Evolutionary conservation across 2,888 invertebrate genomes (phyloP), one percentile per base, ranked within the genome.

Genomic region (Coenonympha arcania): DNA sequence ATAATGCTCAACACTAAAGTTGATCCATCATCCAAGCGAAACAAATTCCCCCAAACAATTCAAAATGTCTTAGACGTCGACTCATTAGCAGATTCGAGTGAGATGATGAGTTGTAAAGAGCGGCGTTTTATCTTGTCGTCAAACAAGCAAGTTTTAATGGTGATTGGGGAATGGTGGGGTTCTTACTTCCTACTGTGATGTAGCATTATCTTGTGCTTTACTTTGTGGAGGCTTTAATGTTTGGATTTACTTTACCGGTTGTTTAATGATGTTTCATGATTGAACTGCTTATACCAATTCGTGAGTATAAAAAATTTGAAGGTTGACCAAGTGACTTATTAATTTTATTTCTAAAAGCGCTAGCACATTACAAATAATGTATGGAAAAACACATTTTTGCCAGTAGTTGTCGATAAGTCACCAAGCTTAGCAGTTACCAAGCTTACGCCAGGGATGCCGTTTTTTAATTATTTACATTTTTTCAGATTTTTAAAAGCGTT

Each of bases 91-190:
- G 52, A 49, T 55, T 55, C 48, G 48, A 46, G 47, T 39, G 22
- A 33, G 31, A 43, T 63, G 71, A 73, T 69, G 74, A 73, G 73
- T 72, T 73, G 71, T 76, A 73, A 72, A 71, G 62, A 66, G 62
- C 54, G 49, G 54, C 68, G 68, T 73, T 76, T 77, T 77, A 79
- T 78, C 77, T 72, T 67, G 66, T 64, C 68, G 63, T 64, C 66
- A 68, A 71, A 68, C 67, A 61, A 61, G 55, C 63, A 68, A 73
- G 70, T 76, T 77, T 76, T 74, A 74, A 77, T 72, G 72, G 64
- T 71, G 74, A 71, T 73, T 64, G 68, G 64, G 63, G 62, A 65
- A 52, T 61, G 54, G 56, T 53, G 39, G 50, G 37, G 31, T 20
- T 13, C 50, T 48, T 55, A 37, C n/a, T n/a, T n/a, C n/a, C n/a